A percentile compares a stretch with the other conserved stretches of the same genome.
phyloP scores from a whole-genome alignment of 2,797 vertebrate genomes.

The Hephaestus fuliginosus region DNA sequence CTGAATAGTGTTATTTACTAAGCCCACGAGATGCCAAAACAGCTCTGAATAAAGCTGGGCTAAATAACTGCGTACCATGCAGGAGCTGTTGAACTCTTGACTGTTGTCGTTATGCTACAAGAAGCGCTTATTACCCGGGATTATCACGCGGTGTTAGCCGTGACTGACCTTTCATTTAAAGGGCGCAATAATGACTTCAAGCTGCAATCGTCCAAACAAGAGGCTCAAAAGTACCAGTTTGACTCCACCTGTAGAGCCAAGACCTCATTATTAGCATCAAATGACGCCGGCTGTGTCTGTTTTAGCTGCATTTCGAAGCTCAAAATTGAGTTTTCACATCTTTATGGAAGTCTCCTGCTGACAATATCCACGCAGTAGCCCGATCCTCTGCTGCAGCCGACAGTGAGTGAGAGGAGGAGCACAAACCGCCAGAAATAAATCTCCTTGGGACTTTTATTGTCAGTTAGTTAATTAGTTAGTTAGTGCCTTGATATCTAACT shows the following conservation, averaged over 20 bases:
- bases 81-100: background rate
- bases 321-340: background rate
- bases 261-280: background rate
- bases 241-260: slow-evolving; percentile 6
- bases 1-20: no score
- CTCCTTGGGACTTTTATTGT: background rate
- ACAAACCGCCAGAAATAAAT: background rate
- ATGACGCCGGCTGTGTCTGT: background rate
- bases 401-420: no score
- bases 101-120: slow-evolving; percentile 12
- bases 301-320: background rate
- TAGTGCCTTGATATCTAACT: background rate
- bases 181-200: slow-evolving; percentile 35
- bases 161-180: slow-evolving; percentile 11
- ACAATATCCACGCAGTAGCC: background rate
- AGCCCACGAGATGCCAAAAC: no score
- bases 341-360: background rate
- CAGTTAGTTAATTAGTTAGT: no score
- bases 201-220: slow-evolving; percentile 9
- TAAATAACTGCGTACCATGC: no score
- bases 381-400: background rate
- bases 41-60: no score
- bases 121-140: slow-evolving; percentile 3
- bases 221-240: background rate
- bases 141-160: background rate